Conservation (phyloP, 2,113 vertebrate genomes). For the Pontoporia blainvillei region DNA sequence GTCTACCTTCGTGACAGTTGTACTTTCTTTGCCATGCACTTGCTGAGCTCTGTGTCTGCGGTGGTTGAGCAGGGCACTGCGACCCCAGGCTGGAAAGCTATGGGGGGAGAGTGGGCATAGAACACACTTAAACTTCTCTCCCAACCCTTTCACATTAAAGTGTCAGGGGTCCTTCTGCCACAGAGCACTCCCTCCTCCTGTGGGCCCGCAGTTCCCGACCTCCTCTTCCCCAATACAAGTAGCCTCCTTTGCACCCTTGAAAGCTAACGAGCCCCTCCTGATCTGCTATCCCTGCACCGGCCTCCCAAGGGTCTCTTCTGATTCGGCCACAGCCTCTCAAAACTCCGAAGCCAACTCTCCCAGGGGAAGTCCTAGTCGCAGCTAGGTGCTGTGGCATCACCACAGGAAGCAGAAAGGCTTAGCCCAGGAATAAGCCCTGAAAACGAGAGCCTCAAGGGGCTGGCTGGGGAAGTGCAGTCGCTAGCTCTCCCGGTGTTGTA, state of each 20-base stretch:
- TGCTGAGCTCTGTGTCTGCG: neutral
- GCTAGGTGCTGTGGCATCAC: neutral
- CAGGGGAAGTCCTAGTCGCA: neutral
- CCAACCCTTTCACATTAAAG: neutral
- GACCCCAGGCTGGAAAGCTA: neutral
- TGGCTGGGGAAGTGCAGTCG: neutral
- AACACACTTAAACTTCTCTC: neutral
- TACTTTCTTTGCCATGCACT: neutral
- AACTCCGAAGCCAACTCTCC: neutral
- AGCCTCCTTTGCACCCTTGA: neutral
- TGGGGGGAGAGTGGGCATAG: neutral
- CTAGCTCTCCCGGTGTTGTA: neutral
- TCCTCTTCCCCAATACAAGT: accelerated
- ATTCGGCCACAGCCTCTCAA: neutral
- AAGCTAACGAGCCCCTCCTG: neutral
- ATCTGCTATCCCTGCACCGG: neutral
- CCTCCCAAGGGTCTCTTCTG: neutral
- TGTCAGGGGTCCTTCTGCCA: neutral
- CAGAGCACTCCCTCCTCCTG: neutral
- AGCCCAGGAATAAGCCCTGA: neutral
- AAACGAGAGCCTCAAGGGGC: neutral
- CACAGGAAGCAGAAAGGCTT: neutral
- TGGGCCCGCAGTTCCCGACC: neutral
- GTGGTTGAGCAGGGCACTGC: neutral
- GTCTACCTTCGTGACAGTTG: neutral